Percentiles rank a stretch among this genome's conserved stretches.
phyloP scores from a whole-genome alignment of 2,113 vertebrate species.

The Cynopterus brachyotis region DNA sequence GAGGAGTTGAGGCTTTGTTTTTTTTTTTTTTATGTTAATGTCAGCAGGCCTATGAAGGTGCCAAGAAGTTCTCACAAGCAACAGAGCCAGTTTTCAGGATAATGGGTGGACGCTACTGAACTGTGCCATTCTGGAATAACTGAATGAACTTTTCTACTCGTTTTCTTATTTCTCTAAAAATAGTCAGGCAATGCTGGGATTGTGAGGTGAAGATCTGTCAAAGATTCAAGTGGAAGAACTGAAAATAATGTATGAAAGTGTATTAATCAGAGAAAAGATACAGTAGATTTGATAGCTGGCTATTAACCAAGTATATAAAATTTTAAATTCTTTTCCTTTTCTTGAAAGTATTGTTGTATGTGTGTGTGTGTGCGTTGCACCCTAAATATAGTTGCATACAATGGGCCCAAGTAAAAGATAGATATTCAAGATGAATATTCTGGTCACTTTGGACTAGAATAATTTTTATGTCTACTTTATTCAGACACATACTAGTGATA shows the following conservation, averaged over 20 bases:
- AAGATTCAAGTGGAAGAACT: slow-evolving; percentile 3
- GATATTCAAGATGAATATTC: background rate
- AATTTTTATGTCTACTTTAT: background rate
- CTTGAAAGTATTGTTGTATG: background rate
- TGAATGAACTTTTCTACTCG: background rate
- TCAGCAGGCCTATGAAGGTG: background rate
- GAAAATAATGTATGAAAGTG: background rate
- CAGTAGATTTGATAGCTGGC: background rate
- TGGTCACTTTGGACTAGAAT: background rate
- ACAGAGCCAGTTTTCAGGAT: background rate
- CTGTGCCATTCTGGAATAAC: background rate
- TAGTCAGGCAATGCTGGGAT: background rate
- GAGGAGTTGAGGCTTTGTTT: background rate
- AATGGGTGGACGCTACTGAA: too few species aligned
- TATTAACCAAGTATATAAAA: background rate
- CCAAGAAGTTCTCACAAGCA: background rate
- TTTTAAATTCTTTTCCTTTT: background rate
- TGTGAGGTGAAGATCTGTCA: background rate
- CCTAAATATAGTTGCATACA: background rate
- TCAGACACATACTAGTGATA: background rate
- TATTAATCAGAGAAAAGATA: background rate
- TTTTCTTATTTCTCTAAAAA: background rate
- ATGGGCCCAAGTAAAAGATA: background rate
- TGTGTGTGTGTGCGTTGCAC: background rate
- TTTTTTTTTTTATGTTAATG: background rate